Base-by-base conservation (phyloP, 2,797 vertebrate species). In the Agapornis canus region DNA sequence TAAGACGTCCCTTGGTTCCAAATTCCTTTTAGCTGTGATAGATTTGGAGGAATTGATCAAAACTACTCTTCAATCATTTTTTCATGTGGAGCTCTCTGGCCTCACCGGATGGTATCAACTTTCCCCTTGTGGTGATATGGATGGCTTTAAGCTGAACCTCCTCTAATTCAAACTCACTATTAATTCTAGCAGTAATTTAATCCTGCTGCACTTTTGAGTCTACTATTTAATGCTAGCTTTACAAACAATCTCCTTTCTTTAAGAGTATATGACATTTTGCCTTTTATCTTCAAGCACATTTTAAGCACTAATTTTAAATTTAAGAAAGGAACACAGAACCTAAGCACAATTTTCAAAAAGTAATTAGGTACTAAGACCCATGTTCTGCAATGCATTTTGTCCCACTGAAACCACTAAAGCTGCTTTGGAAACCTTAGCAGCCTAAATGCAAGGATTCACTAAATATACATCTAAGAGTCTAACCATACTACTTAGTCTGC, bases 61-160 rank as follows among this genome's bases (percentile, higher is more conserved):
- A 95, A 96, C 76, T 91, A n/a, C 43, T 49, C 71, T 86, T 86
- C 43, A 75, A 54, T 68, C 22, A 65, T 90, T 92, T 86, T 94
- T 95, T 81, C 40, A 56, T 6, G 4, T 73, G 43, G 19, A 88
- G 9, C 2, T 47, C 49, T 88, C 79, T 83, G 59, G 79, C 43
- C 66, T 83, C 80, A 63, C 37, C 2, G 1, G 3, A 7, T 48
- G 37, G 22, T 51, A 66, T 66, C 66, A 77, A 6, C 29, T 85
- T 91, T 90, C 54, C 39, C 76, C n/a, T 69, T 60, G n/a, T n/a
- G 32, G 52, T 66, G 27, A 61, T 51, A 8, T 39, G 43, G 10
- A 65, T 73, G 25, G 31, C 66, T 79, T 60, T 37, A 84, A 64
- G 37, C 29, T 77, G 31, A 90, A 72, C 32, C 29, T 77, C n/a